phyloP scores from a whole-genome alignment of 1,140 invertebrate species.

The Aradophagus sp. region DNA sequence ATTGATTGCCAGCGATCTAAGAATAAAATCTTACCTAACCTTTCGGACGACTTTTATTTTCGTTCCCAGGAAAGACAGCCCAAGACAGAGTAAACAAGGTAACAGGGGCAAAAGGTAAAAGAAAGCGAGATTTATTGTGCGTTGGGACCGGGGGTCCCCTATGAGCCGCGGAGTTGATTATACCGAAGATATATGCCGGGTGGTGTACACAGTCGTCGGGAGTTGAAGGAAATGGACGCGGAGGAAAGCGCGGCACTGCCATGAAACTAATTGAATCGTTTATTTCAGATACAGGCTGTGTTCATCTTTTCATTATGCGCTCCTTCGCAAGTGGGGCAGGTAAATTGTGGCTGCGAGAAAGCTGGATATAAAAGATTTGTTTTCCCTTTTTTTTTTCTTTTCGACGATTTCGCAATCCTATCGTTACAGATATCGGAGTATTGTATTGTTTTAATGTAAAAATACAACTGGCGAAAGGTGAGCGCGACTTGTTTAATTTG shows the following conservation, averaged over 20 bases:
- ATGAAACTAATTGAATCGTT: constrained; percentile 49
- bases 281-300: constrained; percentile 15
- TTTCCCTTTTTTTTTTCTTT: too few species aligned
- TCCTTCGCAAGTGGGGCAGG: background rate
- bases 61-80: constrained; percentile 20
- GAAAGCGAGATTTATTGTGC: constrained; percentile 41
- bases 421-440: too few species aligned
- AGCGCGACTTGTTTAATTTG: too few species aligned
- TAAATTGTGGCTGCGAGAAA: constrained; percentile 4
- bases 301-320: constrained; percentile 17
- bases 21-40: too few species aligned
- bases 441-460: too few species aligned
- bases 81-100: constrained; percentile 27
- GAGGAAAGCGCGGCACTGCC: background rate
- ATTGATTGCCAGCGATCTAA: constrained; percentile 71
- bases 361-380: too few species aligned
- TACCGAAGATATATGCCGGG: constrained; percentile 17
- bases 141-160: constrained; percentile 5
- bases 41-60: too few species aligned
- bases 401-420: too few species aligned
- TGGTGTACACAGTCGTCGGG: background rate
- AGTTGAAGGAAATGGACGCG: constrained; percentile 2
- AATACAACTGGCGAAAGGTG: too few species aligned
- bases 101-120: constrained; percentile 11
- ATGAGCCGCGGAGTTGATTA: constrained; percentile 33